Evolutionary conservation across 1,140 invertebrate genomes (phyloP).

Genomic region (Neodiprion virginianus): DNA sequence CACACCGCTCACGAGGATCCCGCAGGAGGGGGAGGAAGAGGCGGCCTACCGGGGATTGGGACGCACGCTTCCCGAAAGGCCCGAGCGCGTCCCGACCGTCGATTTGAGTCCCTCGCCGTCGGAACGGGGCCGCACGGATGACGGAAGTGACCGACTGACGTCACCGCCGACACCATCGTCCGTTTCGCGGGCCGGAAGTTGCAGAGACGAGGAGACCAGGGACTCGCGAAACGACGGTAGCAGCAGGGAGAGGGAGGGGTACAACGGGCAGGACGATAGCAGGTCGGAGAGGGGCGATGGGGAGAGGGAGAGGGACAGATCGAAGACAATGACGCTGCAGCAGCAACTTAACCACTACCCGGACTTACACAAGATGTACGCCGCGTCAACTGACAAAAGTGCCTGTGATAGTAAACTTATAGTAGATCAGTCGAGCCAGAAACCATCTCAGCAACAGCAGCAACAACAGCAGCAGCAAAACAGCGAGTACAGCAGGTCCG

Average conservation of each 20-base stretch:
- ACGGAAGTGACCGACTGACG: slow-evolving; percentile 52
- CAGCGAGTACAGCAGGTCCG: slow-evolving; percentile 33
- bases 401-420: slow-evolving; percentile 65
- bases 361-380: slow-evolving; percentile 58
- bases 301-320: slow-evolving; percentile 47
- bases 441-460: slow-evolving; percentile 48
- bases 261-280: slow-evolving; percentile 33
- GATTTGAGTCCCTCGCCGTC: slow-evolving; percentile 57
- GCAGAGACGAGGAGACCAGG: slow-evolving; percentile 48
- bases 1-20: slow-evolving; percentile 63
- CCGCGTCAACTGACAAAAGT: slow-evolving; percentile 63
- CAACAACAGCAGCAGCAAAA: slow-evolving; percentile 17
- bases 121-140: slow-evolving; percentile 47
- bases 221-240: slow-evolving; percentile 47
- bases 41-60: slow-evolving; percentile 49
- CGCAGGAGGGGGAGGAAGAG: slow-evolving; percentile 57
- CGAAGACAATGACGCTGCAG: slow-evolving; percentile 41
- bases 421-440: slow-evolving; percentile 63
- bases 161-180: slow-evolving; percentile 54
- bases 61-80: slow-evolving; percentile 48
- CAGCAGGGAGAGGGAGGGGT: slow-evolving; percentile 52
- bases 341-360: slow-evolving; percentile 56
- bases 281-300: slow-evolving; percentile 35
- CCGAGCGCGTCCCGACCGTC: slow-evolving; percentile 58
- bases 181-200: slow-evolving; percentile 45